Percentiles rank a stretch among this genome's conserved stretches.
These are phyloP conservation scores for Butastur rufipennis DNA, from an alignment of 2,113 vertebrate genomes.

Conservation along the genomic window DNA sequence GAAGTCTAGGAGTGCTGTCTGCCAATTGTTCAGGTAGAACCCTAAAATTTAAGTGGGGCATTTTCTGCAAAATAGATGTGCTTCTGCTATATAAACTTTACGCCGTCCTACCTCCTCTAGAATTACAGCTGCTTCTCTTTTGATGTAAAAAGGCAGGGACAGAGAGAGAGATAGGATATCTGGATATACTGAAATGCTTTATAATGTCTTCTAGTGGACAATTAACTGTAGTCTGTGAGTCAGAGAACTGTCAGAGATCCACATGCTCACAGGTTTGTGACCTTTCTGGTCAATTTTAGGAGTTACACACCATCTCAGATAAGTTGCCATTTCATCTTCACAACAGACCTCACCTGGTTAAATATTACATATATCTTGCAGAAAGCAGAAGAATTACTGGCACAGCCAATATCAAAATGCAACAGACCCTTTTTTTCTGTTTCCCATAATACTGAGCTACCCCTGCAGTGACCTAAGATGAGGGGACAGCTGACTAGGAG, in stretches of 20 bases:
- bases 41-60: not conserved
- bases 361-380: not conserved
- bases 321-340: not conserved
- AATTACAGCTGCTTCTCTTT: not conserved
- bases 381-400: not conserved
- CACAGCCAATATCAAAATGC: not conserved
- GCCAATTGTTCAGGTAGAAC: not conserved
- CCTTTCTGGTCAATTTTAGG: not conserved
- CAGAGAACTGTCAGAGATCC: not conserved
- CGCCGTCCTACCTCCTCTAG: not conserved
- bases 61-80: not conserved
- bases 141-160: not conserved
- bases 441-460: not conserved
- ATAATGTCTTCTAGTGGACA: not conserved
- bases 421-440: not conserved
- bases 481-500: not conserved
- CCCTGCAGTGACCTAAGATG: not conserved
- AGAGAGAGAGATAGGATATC: not conserved
- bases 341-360: not conserved
- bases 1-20: not conserved
- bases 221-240: not conserved
- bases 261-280: not conserved
- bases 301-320: not conserved
- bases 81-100: slow-evolving; percentile 6
- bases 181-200: not conserved